Base-by-base conservation (phyloP, 2,888 invertebrate genomes). In the Podabrus alpinus region DNA sequence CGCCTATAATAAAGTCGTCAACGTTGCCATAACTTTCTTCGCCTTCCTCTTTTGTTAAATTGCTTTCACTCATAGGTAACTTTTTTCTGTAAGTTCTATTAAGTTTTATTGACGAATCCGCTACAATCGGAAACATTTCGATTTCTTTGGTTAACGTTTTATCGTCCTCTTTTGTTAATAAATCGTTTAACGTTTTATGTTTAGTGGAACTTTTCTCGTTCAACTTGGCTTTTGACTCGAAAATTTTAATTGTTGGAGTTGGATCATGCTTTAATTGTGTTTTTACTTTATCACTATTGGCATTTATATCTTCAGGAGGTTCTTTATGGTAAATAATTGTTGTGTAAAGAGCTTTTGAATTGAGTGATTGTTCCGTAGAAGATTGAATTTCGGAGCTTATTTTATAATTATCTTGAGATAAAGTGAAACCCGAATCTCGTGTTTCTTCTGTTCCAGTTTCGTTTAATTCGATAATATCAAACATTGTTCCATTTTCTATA, bases 401-500 rank as follows among this genome's bases (percentile, higher is more conserved):
- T 75, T 71, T 73, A 70, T 74, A 61, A 73, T 3, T 68, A 59
- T 79, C 59, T 66, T 74, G 71, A 66, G 75, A 73, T 19, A 79
- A 16, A 17, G 77, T 74, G 9, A 79, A 60, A 71, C 74, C 71
- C 21, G 67, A 68, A 61, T 81, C 69, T 71, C 81, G 77, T 7
- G 75, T 70, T 68, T 83, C 82, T 66, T 83, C 84, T 9, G 82
- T 79, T 64, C 82, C 84, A 5, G 86, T 87, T 66, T 85, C 86
- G 78, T 87, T 87, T 69, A 87, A 77, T 78, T 87, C 87, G 45
- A 87, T 86, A 67, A 87, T 85, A 77, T 87, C 87, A 71, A 87
- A 87, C 83, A 86, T 84, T 11, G 87, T 86, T 13, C 87, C 87
- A 79, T 87, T 87, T 78, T 86, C 87, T 24, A 87, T 86, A 59